Conservation (phyloP, 2,888 invertebrate genomes). For the Uloborus plumipes region DNA sequence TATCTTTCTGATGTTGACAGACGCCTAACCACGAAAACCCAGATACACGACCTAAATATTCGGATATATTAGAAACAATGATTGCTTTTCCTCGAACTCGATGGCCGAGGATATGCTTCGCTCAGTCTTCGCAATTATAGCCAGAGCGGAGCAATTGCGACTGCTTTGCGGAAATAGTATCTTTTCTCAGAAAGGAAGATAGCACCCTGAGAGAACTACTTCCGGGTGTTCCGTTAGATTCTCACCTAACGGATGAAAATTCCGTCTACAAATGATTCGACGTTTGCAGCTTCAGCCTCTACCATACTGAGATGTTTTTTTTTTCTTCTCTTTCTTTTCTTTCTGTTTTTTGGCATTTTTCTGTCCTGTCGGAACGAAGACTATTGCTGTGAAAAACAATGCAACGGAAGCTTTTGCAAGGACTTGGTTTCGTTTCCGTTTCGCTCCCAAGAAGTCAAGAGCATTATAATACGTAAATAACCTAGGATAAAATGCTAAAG, state of each 20-base stretch:
- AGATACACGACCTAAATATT: background rate
- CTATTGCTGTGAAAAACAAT: slow-evolving; percentile 13
- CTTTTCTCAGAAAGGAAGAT: slow-evolving; percentile 49
- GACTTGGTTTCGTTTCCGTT: background rate
- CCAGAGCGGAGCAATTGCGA: slow-evolving; percentile 27
- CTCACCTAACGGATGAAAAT: slow-evolving; percentile 53
- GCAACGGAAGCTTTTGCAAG: background rate
- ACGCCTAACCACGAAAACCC: no score
- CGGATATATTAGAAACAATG: background rate
- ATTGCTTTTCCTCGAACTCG: background rate
- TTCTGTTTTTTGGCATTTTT: slow-evolving; percentile 20
- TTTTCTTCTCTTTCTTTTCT: no score
- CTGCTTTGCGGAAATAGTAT: slow-evolving; percentile 50
- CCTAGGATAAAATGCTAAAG: background rate
- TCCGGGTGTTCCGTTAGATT: slow-evolving; percentile 50
- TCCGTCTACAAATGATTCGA: slow-evolving; percentile 37
- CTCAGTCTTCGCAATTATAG: slow-evolving; percentile 41
- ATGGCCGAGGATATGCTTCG: slow-evolving; percentile 29
- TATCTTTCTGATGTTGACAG: no score
- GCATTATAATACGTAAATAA: background rate
- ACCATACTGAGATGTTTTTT: slow-evolving; percentile 26
- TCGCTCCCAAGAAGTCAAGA: background rate
- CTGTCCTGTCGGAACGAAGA: slow-evolving; percentile 11
- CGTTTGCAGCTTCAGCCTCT: slow-evolving; percentile 3
- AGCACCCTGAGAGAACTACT: slow-evolving; percentile 49